Conservation (phyloP, 2,797 vertebrate genomes). For the Myotis planiceps region DNA sequence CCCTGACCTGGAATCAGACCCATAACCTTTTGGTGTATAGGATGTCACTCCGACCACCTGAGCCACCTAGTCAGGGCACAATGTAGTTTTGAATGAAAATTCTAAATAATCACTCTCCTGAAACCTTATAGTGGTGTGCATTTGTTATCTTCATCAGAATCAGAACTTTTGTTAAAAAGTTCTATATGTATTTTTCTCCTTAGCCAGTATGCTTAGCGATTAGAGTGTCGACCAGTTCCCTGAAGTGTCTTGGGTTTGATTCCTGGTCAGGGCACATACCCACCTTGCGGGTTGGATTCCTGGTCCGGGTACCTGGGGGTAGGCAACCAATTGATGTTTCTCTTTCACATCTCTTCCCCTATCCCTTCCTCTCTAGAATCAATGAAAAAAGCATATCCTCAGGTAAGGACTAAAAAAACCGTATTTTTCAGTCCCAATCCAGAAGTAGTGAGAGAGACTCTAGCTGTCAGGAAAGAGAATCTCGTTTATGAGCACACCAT, state of each 20-base stretch:
- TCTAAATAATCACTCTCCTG: neutral
- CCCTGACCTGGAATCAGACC: neutral
- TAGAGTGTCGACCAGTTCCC: neutral
- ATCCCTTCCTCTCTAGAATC: neutral
- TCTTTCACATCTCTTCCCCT: neutral
- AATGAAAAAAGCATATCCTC: neutral
- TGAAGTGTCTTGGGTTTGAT: neutral
- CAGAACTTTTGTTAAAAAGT: conserved; percentile 14
- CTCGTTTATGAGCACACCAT: neutral
- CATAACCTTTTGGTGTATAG: neutral
- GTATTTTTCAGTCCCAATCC: neutral
- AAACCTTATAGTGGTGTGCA: neutral
- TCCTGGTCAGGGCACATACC: neutral
- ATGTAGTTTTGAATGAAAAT: conserved; percentile 45
- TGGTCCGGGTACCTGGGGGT: neutral
- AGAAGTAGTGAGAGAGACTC: neutral
- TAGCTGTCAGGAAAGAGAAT: neutral
- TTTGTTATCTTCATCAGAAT: conserved; percentile 21
- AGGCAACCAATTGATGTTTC: neutral
- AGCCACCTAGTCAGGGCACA: neutral
- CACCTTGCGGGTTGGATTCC: neutral
- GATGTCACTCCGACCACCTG: neutral
- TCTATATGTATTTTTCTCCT: neutral
- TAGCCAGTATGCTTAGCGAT: neutral
- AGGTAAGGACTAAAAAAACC: neutral